A percentile compares a stretch with the other conserved stretches of the same genome.
Conservation (phyloP, 2,888 invertebrate species). For the Alitta virens region DNA sequence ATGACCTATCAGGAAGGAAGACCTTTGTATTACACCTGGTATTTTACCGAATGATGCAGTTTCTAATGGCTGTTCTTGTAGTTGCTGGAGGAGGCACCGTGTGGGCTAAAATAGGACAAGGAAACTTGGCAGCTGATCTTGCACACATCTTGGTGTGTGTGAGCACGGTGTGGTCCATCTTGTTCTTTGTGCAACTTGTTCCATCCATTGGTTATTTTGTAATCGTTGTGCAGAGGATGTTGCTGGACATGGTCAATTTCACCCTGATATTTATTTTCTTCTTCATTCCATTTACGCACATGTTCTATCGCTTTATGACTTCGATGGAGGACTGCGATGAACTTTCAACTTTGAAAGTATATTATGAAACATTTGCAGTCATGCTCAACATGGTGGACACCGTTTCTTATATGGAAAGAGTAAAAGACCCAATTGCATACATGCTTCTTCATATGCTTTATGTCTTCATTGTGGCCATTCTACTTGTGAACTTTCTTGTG, state of each 20-base stretch:
- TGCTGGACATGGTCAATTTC: not conserved
- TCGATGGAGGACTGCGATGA: not conserved
- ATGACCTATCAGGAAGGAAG: not conserved
- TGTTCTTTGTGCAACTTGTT: constrained; percentile 1
- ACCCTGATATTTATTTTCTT: not conserved
- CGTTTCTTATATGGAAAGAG: not conserved
- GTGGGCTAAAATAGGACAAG: not conserved
- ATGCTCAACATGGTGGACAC: not conserved
- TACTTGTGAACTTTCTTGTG: not conserved
- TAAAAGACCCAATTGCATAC: not conserved
- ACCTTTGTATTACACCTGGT: not conserved
- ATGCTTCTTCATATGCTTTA: not conserved
- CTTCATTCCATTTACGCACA: not conserved
- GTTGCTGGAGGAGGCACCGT: not conserved
- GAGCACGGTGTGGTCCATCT: not conserved
- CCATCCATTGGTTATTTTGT: constrained; percentile 2
- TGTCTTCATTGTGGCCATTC: not conserved
- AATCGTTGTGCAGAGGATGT: not conserved
- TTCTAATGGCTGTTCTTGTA: not conserved
- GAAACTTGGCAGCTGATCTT: not conserved
- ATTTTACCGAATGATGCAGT: not conserved
- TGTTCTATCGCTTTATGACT: not conserved
- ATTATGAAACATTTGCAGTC: not conserved
- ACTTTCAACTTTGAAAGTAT: not conserved
- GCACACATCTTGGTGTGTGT: not conserved